Percentiles rank a stretch among this genome's conserved stretches.
These are phyloP conservation scores for Cairina moschata DNA, from an alignment of 2,113 vertebrate genomes.

Conservation along the genomic window DNA sequence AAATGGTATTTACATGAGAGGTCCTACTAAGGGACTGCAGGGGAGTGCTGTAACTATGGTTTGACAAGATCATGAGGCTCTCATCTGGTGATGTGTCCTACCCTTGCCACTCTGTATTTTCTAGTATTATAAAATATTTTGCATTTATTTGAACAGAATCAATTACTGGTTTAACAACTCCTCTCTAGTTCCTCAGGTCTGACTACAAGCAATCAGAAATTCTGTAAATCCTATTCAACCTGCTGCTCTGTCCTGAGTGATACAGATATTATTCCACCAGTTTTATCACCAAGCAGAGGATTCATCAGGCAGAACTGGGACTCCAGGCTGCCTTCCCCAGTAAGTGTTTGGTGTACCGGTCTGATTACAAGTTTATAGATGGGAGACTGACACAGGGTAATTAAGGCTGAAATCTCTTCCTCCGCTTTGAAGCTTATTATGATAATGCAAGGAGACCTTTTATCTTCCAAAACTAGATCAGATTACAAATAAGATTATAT, in stretches of 20 bases:
- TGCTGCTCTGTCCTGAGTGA: constrained; percentile 73
- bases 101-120: neutral
- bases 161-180: neutral
- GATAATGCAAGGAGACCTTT: neutral
- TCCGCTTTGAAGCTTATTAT: neutral
- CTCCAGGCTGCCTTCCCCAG: constrained; percentile 82
- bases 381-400: neutral
- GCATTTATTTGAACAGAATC: neutral
- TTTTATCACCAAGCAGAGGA: constrained; percentile 61
- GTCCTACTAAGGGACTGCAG: neutral
- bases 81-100: neutral
- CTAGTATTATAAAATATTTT: neutral
- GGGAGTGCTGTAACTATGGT: neutral
- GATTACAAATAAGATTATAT: neutral
- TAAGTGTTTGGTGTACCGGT: constrained; percentile 71
- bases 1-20: neutral
- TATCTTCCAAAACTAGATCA: neutral
- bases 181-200: constrained; percentile 87
- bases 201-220: constrained; percentile 78
- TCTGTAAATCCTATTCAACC: constrained; percentile 76
- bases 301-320: constrained; percentile 72
- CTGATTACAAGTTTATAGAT: neutral
- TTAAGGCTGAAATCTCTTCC: neutral
- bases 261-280: neutral
- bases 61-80: neutral